These are phyloP conservation scores for Moxostoma hubbsi DNA, from an alignment of 2,797 vertebrate genomes.

Conservation along the genomic window DNA sequence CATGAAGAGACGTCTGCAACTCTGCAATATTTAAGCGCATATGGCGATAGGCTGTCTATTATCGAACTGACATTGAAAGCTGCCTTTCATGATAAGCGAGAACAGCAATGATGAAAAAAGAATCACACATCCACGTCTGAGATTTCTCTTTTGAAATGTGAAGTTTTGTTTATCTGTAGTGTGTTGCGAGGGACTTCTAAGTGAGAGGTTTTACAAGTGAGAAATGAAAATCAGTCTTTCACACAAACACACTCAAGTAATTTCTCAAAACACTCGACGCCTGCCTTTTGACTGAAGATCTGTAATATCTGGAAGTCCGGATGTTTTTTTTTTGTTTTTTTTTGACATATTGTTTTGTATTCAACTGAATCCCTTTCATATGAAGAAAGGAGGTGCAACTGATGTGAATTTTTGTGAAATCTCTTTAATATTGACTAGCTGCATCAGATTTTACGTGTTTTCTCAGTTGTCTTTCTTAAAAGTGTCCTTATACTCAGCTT, in stretches of 20 bases:
- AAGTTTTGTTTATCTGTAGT: conserved; percentile 76
- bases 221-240: conserved; percentile 66
- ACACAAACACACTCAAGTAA: conserved; percentile 64
- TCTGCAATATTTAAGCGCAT: conserved; percentile 50
- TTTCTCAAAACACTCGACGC: conserved; percentile 74
- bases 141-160: conserved; percentile 73
- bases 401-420: conserved; percentile 18
- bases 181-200: conserved; percentile 67
- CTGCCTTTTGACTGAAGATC: conserved; percentile 69
- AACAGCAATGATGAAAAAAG: conserved; percentile 58
- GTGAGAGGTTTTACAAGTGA: conserved; percentile 66
- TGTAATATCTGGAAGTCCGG: conserved; percentile 42
- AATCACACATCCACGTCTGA: conserved; percentile 58
- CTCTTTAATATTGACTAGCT: conserved; percentile 17
- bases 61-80: conserved; percentile 60
- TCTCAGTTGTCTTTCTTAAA: background rate
- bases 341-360: background rate
- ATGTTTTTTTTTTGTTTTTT: conserved; percentile 1
- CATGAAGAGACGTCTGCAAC: conserved; percentile 64
- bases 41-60: conserved; percentile 61
- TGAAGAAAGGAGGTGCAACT: conserved; percentile 33
- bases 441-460: background rate
- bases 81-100: conserved; percentile 70
- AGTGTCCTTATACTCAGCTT: conserved; percentile 1
- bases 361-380: conserved; percentile 15